Evolutionary conservation across 2,888 invertebrate genomes (phyloP), one percentile per base, ranked within the genome.

Genomic region (Pandemis cinnamomeana): DNA sequence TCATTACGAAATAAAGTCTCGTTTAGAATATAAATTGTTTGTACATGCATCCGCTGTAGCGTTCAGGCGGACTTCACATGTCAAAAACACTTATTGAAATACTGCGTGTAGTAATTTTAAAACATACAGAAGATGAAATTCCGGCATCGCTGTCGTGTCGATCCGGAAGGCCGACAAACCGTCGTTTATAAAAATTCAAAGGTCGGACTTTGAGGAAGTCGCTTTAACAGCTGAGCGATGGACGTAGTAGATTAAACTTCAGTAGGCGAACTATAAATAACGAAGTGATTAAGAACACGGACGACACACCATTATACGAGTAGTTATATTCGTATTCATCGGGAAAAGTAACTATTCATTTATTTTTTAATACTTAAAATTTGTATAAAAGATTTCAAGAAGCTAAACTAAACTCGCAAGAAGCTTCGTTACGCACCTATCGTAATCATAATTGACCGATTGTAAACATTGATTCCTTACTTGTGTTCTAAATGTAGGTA

Each of bases 81-180:
- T 70, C 70, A 74, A 55, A 62, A 70, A 67, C 41, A 67, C 70
- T 74, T 74, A 71, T 67, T 71, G 55, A 66, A 73, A 66, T 73
- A 55, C 46, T 8, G 68, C 10, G 13, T 48, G 55, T 68, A 60
- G 41, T 72, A 20, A 72, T 64, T 69, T 72, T 60, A 53, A 73
- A 73, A 64, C 42, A 63, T 53, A 15, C 42, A n/a, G n/a, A 41
- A 53, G 41, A 55, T 42, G 67, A 44, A 72, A 75, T 71, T 77
- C 72, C 75, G 63, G 66, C 55, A 58, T 5, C 36, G 63, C 58
- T 75, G 69, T 64, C 70, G 67, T 81, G 84, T 82, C 85, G 83
- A 77, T 80, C 81, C 81, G 84, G 84, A 87, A 89, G 81, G 84
- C 76, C 80, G 82, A 82, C 81, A 81, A 83, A 84, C 78, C 64